A percentile compares a stretch with the other conserved stretches of the same genome.
Conservation (phyloP, 2,888 invertebrate genomes). For the Aphodius granarius region DNA sequence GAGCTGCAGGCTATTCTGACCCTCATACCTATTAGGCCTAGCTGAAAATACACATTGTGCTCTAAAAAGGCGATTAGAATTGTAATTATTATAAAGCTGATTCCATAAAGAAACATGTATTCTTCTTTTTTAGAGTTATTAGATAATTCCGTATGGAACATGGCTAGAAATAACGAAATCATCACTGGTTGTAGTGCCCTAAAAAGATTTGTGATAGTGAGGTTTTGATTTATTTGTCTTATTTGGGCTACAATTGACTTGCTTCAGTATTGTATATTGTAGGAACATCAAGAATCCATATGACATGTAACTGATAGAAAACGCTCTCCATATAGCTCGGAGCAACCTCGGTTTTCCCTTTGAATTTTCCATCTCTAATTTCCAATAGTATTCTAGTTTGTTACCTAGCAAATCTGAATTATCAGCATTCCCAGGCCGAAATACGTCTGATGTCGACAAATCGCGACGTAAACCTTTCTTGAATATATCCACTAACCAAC, state of each 20-base stretch:
- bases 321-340: conserved; percentile 62
- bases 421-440: conserved; percentile 69
- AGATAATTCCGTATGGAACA: conserved; percentile 21
- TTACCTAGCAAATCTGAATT: conserved; percentile 70
- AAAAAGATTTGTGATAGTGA: too few species aligned
- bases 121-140: background rate
- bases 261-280: conserved; percentile 64
- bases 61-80: conserved; percentile 65
- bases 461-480: conserved; percentile 72
- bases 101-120: conserved; percentile 55
- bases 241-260: conserved; percentile 30
- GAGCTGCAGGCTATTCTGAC: conserved; percentile 77
- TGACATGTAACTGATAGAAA: conserved; percentile 61
- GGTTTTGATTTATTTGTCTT: too few species aligned
- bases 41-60: conserved; percentile 64
- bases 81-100: conserved; percentile 63
- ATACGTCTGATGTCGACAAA: conserved; percentile 73
- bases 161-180: conserved; percentile 26
- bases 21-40: conserved; percentile 73
- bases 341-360: conserved; percentile 62
- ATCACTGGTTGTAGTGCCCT: conserved; percentile 31
- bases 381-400: conserved; percentile 69
- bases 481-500: conserved; percentile 79
- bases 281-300: conserved; percentile 63
- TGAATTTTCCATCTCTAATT: conserved; percentile 58